phyloP scores from a whole-genome alignment of 1,140 invertebrate genomes.

The Trachymyrmex septentrionalis region DNA sequence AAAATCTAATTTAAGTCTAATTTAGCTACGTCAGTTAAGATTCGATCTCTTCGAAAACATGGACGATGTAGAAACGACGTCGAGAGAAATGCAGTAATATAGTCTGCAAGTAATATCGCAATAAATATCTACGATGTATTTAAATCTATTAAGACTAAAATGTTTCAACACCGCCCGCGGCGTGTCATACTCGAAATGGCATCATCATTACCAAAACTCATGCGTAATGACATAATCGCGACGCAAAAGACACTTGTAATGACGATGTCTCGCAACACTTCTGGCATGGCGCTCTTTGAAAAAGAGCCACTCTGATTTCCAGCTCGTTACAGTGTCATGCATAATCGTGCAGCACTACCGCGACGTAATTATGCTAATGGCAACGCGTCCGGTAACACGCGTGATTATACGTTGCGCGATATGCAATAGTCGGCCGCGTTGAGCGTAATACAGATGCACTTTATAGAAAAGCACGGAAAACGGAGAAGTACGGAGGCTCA shows the following conservation, averaged over 20 bases:
- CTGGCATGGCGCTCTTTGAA: slow-evolving; percentile 28
- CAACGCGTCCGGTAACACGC: slow-evolving; percentile 64
- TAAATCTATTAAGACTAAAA: slow-evolving; percentile 8
- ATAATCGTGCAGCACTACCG: slow-evolving; percentile 52
- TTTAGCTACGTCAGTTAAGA: neutral
- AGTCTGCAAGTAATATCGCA: neutral
- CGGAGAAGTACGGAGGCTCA: neutral
- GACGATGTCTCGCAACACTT: slow-evolving; percentile 21
- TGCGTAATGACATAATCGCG: slow-evolving; percentile 23
- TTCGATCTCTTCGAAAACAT: slow-evolving; percentile 20
- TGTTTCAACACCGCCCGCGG: neutral
- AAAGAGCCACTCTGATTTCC: slow-evolving; percentile 38
- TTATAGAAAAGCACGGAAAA: neutral
- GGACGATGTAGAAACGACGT: neutral
- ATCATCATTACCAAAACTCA: slow-evolving; percentile 32
- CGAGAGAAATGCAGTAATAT: slow-evolving; percentile 10
- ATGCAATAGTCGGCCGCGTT: slow-evolving; percentile 5
- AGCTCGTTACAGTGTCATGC: slow-evolving; percentile 37
- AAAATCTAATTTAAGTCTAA: slow-evolving; percentile 24
- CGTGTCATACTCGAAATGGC: slow-evolving; percentile 21
- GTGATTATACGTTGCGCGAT: slow-evolving; percentile 64
- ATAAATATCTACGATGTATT: slow-evolving; percentile 24
- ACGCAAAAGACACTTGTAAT: slow-evolving; percentile 20
- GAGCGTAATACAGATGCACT: slow-evolving; percentile 65
- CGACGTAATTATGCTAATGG: slow-evolving; percentile 70